phyloP scores from a whole-genome alignment of 2,113 vertebrate species.

The Brachypodius melanocephalos region DNA sequence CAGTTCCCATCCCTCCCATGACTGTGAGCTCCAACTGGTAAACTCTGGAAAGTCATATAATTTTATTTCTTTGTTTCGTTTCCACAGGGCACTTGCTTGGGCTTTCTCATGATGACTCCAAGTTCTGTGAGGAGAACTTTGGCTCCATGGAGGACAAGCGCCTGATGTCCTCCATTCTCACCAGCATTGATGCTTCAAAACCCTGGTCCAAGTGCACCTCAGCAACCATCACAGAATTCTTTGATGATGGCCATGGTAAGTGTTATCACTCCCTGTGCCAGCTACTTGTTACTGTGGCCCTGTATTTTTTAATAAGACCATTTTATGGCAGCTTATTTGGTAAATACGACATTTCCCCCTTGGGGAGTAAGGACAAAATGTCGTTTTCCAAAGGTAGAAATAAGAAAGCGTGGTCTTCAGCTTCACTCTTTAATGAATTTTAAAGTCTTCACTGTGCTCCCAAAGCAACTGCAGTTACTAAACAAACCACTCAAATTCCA shows the following conservation, averaged over 20 bases:
- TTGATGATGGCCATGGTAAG: slow-evolving; percentile 95
- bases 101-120: slow-evolving; percentile 96
- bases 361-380: not conserved
- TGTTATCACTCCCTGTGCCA: not conserved
- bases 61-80: not conserved
- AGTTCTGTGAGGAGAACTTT: slow-evolving; percentile 95
- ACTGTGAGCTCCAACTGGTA: not conserved
- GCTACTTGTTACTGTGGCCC: not conserved
- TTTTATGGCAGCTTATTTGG: not conserved
- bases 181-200: slow-evolving; percentile 94
- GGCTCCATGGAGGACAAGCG: slow-evolving; percentile 93
- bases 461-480: slow-evolving; percentile 58
- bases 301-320: not conserved
- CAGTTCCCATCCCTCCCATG: not conserved
- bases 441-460: slow-evolving; percentile 40
- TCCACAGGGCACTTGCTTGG: slow-evolving; percentile 90
- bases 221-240: slow-evolving; percentile 94
- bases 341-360: not conserved
- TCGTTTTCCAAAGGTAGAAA: not conserved
- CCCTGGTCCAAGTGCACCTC: slow-evolving; percentile 99
- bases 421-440: slow-evolving; percentile 6
- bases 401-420: not conserved
- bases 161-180: slow-evolving; percentile 98
- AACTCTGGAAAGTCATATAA: not conserved
- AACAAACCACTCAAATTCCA: slow-evolving; percentile 70